Evolutionary conservation across 2,888 invertebrate species (phyloP), one percentile per base, ranked within the genome.

Genomic region (Piscicola geometra): DNA sequence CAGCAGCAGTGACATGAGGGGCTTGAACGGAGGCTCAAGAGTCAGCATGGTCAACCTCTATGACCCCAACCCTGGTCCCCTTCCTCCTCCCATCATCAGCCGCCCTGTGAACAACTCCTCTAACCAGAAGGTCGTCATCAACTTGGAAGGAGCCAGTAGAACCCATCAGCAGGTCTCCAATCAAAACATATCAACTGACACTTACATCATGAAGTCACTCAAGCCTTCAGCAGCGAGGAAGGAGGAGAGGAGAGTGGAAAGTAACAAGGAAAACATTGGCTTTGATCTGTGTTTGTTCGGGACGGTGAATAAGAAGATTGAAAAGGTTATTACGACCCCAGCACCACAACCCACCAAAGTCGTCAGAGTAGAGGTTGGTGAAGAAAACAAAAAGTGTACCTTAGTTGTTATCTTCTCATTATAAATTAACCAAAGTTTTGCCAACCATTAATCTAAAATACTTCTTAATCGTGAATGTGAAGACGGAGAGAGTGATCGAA

Each of bases 171-270:
- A 12, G 18, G 33, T 3, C n/a, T 33, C 71, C 47, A n/a, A n/a
- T n/a, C n/a, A n/a, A n/a, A 71, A 50, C 25, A 47, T 28, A 5
- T 28, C 28, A 30, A 15, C 25, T 1, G 73, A 73, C 64, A 56
- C 28, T 30, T 73, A 50, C 35, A 73, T 73, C 35, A 73, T 73
- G 28, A 73, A 73, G 52, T 73, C 73, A 3, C 18, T 71, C 18
- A 71, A 71, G 28, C 30, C 71, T n/a, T 50, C 71, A 25, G 28
- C 15, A 3, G 5, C 35, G 5, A 67, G 21, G 28, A 32, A n/a
- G 33, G 33, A 67, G 28, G 35, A 32, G 33, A 35, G 5, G 30
- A 33, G 2, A 9, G 15, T 33, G 18, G n/a, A 67, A 35, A 30
- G 21, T 5, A 67, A 67, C 21, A 67, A 67, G 21, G 64, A 73